Conservation (phyloP, 2,888 invertebrate genomes). For the Melinaea marsaeus region DNA sequence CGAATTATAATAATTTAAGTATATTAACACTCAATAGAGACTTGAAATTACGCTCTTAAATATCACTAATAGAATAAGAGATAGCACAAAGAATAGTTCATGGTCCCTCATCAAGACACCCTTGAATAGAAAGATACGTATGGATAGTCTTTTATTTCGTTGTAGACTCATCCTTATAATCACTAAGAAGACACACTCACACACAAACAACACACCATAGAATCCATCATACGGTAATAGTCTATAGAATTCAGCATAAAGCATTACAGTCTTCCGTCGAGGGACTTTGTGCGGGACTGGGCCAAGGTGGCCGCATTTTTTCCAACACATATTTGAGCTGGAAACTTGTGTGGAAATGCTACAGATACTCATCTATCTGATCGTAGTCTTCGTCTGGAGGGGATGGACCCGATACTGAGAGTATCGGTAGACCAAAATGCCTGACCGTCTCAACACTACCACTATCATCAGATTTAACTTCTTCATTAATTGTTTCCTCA, state of each 20-base stretch:
- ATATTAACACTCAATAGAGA: conserved; percentile 51
- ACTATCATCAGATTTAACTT: conserved; percentile 70
- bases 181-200: conserved; percentile 26
- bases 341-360: conserved; percentile 75
- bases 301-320: conserved; percentile 69
- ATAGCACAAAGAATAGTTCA: conserved; percentile 56
- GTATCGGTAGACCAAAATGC: conserved; percentile 85
- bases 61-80: conserved; percentile 45
- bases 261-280: conserved; percentile 38
- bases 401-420: conserved; percentile 88
- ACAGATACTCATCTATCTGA: conserved; percentile 80
- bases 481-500: conserved; percentile 71
- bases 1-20: conserved; percentile 35
- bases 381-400: conserved; percentile 85
- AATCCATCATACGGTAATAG: conserved; percentile 36
- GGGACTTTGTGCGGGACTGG: conserved; percentile 65
- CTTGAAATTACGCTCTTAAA: conserved; percentile 49
- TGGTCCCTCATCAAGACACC: conserved; percentile 71
- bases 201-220: conserved; percentile 24
- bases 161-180: conserved; percentile 42
- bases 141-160: conserved; percentile 53
- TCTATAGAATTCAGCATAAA: conserved; percentile 42
- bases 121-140: conserved; percentile 41
- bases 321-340: conserved; percentile 74
- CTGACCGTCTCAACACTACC: conserved; percentile 74